Evolutionary conservation across 53 echinoderm and acorn worm species (phyloP).

Genomic region (Henricia sp.): DNA sequence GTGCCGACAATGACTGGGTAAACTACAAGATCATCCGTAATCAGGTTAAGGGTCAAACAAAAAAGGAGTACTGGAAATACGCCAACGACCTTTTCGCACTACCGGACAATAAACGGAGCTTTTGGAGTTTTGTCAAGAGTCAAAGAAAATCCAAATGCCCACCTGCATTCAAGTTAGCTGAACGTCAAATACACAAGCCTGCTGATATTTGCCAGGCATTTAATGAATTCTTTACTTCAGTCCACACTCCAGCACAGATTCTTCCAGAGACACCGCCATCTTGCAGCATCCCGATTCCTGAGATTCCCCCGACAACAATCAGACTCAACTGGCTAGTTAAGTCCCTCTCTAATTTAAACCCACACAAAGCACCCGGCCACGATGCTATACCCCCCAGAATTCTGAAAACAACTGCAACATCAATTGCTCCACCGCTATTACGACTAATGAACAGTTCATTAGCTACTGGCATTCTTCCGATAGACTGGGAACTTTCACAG

Average conservation of each 20-base stretch:
- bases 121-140: conserved; percentile 7
- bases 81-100: background rate
- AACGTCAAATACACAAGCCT: background rate
- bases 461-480: conserved; percentile 28
- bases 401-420: background rate
- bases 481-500: conserved; percentile 14
- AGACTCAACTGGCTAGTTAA: background rate
- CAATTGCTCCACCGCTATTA: conserved; percentile 2
- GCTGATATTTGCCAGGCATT: conserved; percentile 10
- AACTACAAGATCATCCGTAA: conserved; percentile 31
- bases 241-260: background rate
- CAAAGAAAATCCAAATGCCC: conserved; percentile 28
- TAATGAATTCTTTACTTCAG: conserved; percentile 8
- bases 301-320: background rate
- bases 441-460: conserved; percentile 2
- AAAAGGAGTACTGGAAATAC: conserved; percentile 22
- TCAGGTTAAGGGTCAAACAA: conserved; percentile 18
- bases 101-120: conserved; percentile 12
- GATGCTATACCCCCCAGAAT: background rate
- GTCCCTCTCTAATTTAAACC: background rate
- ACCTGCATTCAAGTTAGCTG: background rate
- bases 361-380: conserved; percentile 2
- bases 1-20: conserved; percentile 12
- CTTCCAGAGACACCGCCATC: background rate
- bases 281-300: conserved; percentile 6